A percentile compares a stretch with the other conserved stretches of the same genome.
Evolutionary conservation across 2,888 invertebrate genomes (phyloP).

Genomic region (Xiphydria camelus): DNA sequence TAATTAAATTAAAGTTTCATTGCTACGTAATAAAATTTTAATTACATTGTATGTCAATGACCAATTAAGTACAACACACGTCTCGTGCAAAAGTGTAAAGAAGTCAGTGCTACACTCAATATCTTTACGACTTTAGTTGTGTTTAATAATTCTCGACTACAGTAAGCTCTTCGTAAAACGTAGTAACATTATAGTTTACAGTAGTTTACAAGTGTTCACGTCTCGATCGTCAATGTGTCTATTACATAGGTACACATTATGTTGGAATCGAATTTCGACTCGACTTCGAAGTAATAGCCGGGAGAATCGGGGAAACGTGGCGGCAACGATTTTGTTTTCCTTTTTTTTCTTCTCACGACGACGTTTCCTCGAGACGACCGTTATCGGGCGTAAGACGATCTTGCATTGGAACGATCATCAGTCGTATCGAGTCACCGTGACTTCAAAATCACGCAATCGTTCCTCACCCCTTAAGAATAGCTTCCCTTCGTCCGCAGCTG

Average conservation of each 20-base stretch:
- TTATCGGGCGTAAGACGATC: too few relatives aligned
- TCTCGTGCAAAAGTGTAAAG: constrained; percentile 58
- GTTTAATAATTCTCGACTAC: constrained; percentile 56
- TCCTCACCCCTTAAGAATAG: too few relatives aligned
- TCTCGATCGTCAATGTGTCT: constrained; percentile 45
- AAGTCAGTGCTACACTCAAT: constrained; percentile 57
- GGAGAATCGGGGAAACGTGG: constrained; percentile 19
- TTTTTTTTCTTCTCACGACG: background rate
- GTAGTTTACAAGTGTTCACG: constrained; percentile 55
- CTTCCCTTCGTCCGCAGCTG: too few relatives aligned
- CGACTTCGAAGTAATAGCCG: too few relatives aligned
- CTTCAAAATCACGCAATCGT: too few relatives aligned
- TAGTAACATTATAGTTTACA: constrained; percentile 59
- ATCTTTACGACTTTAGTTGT: constrained; percentile 47
- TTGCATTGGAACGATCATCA: too few relatives aligned
- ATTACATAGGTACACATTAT: constrained; percentile 48
- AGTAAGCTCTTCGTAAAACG: constrained; percentile 59
- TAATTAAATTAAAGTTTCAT: constrained; percentile 57
- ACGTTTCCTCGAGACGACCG: too few relatives aligned
- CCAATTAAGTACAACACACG: constrained; percentile 56
- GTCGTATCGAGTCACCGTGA: too few relatives aligned
- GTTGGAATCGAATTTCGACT: constrained; percentile 43
- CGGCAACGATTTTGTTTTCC: constrained; percentile 7
- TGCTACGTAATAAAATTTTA: constrained; percentile 56
- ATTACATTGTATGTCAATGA: constrained; percentile 53